Evolutionary conservation across 2,888 invertebrate genomes (phyloP), one percentile per base, ranked within the genome.

Genomic region (Bombylius major): DNA sequence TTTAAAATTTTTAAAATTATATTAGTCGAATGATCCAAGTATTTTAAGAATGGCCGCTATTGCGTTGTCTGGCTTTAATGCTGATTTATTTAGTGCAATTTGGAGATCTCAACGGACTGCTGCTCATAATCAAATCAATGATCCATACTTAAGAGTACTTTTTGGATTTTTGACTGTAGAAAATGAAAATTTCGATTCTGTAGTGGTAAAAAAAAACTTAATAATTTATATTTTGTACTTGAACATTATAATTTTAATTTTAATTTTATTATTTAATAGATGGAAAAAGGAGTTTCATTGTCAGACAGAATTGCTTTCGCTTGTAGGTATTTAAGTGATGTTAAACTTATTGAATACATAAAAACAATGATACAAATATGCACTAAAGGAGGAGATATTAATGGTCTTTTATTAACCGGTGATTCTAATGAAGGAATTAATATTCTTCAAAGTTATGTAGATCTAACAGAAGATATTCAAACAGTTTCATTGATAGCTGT

Each of bases 231-330:
- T 46, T 46, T 14, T 46, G 3, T 46, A 46, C 46, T 46, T 46
- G 3, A 13, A n/a, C 46, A 5, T 46, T 46, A 46, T 46, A 12
- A 53, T 8, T 1, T 53, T 5, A 12, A 53, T 8, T 1, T 53
- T 5, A 49, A 12, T 50, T 42, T 45, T 34, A 44, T 12, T 36
- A n/a, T 47, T 36, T 54, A 46, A 52, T 70, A 92, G 87, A 84
- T 84, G 67, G 94, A 95, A 73, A 82, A 79, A 47, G 89, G 84
- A 50, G 84, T 96, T 76, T 84, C 87, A 0, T 83, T 96, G 9
- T 86, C 87, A 62, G 94, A 94, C 75, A 80, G 90, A 65, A 84
- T 94, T 53, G 93, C 92, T n/a, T 92, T 94, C 76, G 92, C 93
- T 31, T 86, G 90, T 67, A 83, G 85, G 67, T 94, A 86, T 76